Base-by-base conservation (phyloP, 2,888 invertebrate species). In the Teleiodes luculella region DNA sequence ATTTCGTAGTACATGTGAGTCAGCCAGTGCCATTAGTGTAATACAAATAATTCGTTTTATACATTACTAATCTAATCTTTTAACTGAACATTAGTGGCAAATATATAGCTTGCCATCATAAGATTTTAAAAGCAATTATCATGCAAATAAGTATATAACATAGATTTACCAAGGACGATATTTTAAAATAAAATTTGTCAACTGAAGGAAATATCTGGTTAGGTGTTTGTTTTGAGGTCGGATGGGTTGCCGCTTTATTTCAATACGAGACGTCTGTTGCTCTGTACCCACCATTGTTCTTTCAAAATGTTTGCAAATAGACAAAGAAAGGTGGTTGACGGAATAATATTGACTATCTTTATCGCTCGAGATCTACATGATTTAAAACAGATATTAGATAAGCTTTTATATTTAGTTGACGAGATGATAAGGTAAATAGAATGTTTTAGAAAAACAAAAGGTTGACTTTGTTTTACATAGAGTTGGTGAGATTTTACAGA, bases 91-190 rank as follows among this genome's bases (percentile, higher is more conserved):
- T n/a, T n/a, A n/a, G n/a, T n/a, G n/a, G n/a, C n/a, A n/a, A n/a
- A n/a, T n/a, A n/a, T n/a, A n/a, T n/a, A n/a, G n/a, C 14, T 2
- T 16, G 33, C 28, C 31, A 47, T 47, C 24, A 47, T 8, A 28
- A 3, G 41, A 30, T 57, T 67, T 63, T 61, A 14, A 65, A 64
- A 59, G 55, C 61, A 58, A 68, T 75, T 74, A 71, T 66, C 68
- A 66, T 66, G 67, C 59, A 68, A 72, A 69, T 66, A 68, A 67
- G 61, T 63, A 65, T 65, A n/a, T n/a, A n/a, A n/a, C n/a, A n/a
- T n/a, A n/a, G n/a, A n/a, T n/a, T n/a, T n/a, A n/a, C n/a, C n/a
- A n/a, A 65, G 59, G 61, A 53, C 60, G 59, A 60, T 46, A 37
- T 61, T 61, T 62, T 64, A 60, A 65, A 63, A 67, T 55, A 28